phyloP scores from a whole-genome alignment of 1,140 invertebrate species.

The Heliconius eleuchia region DNA sequence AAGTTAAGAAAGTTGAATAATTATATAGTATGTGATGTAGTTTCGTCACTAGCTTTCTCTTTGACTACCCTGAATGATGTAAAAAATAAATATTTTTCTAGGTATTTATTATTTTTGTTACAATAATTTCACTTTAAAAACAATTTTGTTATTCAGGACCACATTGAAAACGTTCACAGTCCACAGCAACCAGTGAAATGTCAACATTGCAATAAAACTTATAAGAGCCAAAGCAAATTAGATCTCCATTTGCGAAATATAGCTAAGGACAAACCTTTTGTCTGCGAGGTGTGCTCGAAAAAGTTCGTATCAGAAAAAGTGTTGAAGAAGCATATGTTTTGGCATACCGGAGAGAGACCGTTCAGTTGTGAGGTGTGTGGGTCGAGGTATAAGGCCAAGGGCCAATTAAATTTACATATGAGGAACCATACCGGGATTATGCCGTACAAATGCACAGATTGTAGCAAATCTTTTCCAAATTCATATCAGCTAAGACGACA shows the following conservation, averaged over 20 bases:
- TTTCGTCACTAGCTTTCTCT: no score
- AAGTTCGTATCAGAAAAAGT: conserved; percentile 39
- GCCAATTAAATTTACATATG: conserved; percentile 51
- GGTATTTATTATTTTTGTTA: no score
- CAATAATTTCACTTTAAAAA: no score
- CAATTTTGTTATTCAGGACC: conserved; percentile 18
- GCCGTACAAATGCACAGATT: conserved; percentile 50
- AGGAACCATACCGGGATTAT: conserved; percentile 49
- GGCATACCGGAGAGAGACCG: conserved; percentile 56
- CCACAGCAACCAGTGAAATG: conserved; percentile 47
- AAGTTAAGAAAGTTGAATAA: no score
- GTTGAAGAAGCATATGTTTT: conserved; percentile 56
- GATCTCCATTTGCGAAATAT: conserved; percentile 49
- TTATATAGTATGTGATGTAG: no score
- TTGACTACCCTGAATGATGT: no score
- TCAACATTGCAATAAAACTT: conserved; percentile 56
- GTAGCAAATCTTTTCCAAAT: conserved; percentile 46
- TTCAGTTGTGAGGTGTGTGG: conserved; percentile 56
- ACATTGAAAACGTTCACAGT: conserved; percentile 44
- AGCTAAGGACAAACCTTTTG: conserved; percentile 43
- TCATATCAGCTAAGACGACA: conserved; percentile 45
- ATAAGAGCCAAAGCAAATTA: conserved; percentile 51
- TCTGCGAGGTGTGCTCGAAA: conserved; percentile 59
- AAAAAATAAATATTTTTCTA: no score
- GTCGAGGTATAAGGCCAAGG: conserved; percentile 52